Evolutionary conservation across 2,888 invertebrate genomes (phyloP), one percentile per base, ranked within the genome.

Genomic region (Metacarcinus magister): DNA sequence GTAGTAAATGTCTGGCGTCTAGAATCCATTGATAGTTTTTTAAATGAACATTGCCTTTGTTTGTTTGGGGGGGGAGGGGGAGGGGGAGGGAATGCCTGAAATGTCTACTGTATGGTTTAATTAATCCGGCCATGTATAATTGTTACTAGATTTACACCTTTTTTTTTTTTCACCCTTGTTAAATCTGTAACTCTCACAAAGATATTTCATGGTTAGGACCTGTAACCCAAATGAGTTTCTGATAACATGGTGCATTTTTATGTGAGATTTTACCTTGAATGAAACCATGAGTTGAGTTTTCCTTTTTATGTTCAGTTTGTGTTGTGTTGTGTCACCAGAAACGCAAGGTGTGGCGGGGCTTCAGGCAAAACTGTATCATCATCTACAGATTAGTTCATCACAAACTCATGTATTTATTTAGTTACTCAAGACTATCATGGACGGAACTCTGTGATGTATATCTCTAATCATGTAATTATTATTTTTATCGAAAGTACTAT

Each of bases 391-490:
- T 87, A 87, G 16, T 87, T 87, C 39, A 39, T 0, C n/a, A 75
- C 75, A 75, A n/a, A 75, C 75, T 13, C 39, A 39, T 16, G 10
- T 32, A 87, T 87, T 19, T 39, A 87, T 87, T 87, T 87, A 32
- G 39, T 39, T 32, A 87, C 87, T 87, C 13, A 75, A 75, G 87
- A 39, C 87, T 87, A 87, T 87, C 87, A 39, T 87, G 39, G 87
- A 87, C 16, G 32, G 87, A 87, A 28, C 75, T n/a, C 82, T 82
- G 39, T 87, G 87, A 87, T 87, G 87, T 87, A 82, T 82, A 82
- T 82, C 75, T 23, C 39, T 87, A 87, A 87, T 75, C 5, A 75
- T 39, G 39, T 13, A 32, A 87, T 87, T 87, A 87, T 32, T 87
- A 32, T 32, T n/a, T 75, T 28, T 87, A 39, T 67, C 23, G 16